Conservation (phyloP, 2,797 vertebrate genomes). For the Sphaeramia orbicularis region DNA sequence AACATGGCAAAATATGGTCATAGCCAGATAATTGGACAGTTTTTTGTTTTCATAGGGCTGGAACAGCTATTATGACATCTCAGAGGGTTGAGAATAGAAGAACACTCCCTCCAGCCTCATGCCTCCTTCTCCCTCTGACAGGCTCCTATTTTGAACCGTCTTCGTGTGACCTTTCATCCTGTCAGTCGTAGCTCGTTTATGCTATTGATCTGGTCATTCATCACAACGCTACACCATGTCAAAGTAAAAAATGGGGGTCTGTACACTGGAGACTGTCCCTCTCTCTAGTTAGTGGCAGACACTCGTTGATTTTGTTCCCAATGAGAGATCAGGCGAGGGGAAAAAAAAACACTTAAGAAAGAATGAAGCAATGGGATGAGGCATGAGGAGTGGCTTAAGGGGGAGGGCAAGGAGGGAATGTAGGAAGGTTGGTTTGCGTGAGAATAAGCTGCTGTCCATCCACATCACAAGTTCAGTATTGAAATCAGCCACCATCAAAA, state of each 20-base stretch:
- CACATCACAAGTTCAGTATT: slow-evolving; percentile 45
- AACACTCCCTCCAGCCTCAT: slow-evolving; percentile 6
- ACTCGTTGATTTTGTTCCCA: too few relatives aligned
- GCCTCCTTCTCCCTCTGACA: slow-evolving; percentile 35
- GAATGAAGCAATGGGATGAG: slow-evolving; percentile 5
- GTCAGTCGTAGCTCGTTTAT: background rate
- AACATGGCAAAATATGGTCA: slow-evolving; percentile 20
- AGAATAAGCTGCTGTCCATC: too few relatives aligned
- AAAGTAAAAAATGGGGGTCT: slow-evolving; percentile 2
- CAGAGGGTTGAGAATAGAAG: slow-evolving; percentile 30
- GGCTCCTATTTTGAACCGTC: slow-evolving; percentile 23
- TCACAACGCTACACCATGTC: slow-evolving; percentile 27
- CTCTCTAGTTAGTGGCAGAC: slow-evolving; percentile 20
- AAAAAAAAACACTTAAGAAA: background rate
- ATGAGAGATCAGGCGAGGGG: slow-evolving; percentile 16
- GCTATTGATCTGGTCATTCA: slow-evolving; percentile 34
- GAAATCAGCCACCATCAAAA: slow-evolving; percentile 40
- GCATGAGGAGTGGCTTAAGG: slow-evolving; percentile 2
- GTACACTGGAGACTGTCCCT: background rate
- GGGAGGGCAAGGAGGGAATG: slow-evolving; percentile 1
- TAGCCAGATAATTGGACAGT: slow-evolving; percentile 37
- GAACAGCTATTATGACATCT: slow-evolving; percentile 28
- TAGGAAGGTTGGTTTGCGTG: too few relatives aligned
- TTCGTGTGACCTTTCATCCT: slow-evolving; percentile 56
- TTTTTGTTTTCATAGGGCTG: slow-evolving; percentile 28